A percentile compares a stretch with the other conserved stretches of the same genome.
Evolutionary conservation across 2,888 invertebrate species (phyloP).

Genomic region (Pristionchus fissidentatus): DNA sequence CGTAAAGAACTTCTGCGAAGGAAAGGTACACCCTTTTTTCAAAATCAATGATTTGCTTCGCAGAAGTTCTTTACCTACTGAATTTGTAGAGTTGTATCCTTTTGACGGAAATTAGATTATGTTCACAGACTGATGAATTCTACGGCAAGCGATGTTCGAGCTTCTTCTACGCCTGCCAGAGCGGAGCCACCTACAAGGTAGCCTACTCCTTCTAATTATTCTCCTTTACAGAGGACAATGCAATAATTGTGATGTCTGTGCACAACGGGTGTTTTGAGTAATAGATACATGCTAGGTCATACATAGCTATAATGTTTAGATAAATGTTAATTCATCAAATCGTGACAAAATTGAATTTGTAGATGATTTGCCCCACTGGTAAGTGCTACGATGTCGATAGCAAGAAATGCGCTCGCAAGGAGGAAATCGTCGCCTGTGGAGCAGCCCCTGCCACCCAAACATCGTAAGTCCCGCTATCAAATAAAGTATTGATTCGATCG

Average conservation of each 20-base stretch:
- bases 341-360: not conserved
- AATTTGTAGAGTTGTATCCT: too few relatives aligned
- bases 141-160: conserved; percentile 34
- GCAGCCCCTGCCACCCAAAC: conserved; percentile 4
- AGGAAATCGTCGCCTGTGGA: conserved; percentile 54
- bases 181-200: conserved; percentile 46
- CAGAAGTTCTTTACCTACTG: too few relatives aligned
- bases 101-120: too few relatives aligned
- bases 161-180: conserved; percentile 47
- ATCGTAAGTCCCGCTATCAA: not conserved
- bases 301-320: conserved; percentile 2
- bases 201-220: too few relatives aligned
- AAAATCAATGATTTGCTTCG: too few relatives aligned
- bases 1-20: not conserved
- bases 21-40: too few relatives aligned
- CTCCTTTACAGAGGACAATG: not conserved
- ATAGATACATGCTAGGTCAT: not conserved
- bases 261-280: too few relatives aligned
- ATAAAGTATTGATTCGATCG: not conserved
- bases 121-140: conserved; percentile 47
- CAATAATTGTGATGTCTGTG: not conserved
- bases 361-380: conserved; percentile 54
- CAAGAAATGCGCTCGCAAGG: conserved; percentile 50
- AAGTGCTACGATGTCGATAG: conserved; percentile 47
- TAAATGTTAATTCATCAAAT: not conserved